Base-by-base conservation (phyloP, 2,888 invertebrate genomes). In the Eretmocerus hayati region DNA sequence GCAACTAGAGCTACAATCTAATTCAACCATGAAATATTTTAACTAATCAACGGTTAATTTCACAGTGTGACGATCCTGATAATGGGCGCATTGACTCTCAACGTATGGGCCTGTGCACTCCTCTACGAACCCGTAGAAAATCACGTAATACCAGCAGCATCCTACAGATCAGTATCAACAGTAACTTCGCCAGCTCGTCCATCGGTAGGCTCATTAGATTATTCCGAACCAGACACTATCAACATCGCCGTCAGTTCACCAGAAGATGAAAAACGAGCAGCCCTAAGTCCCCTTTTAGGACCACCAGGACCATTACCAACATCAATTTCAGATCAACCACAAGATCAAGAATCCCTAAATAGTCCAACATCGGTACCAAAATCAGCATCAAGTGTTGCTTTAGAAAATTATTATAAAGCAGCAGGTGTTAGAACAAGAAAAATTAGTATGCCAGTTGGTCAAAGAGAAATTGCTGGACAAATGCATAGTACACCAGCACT, bases 121-220 rank as follows among this genome's bases (percentile, higher is more conserved):
- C 81, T 90, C 40, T 90, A 90, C 71, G 86, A 90, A 54, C 90
- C 90, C 0, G 90, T 90, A 0, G 85, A 86, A 56, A 81, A 82
- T 57, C 90, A 90, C 63, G 79, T 89, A 82, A 80, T 85, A 19
- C 52, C 52, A 4, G 42, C 30, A 4, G 51, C 46, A 23, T 2
- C 5, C 6, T 20, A 2, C 9, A 33, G 16, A 11, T 44, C 33
- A 20, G 23, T 21, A 18, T 49, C 47, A 23, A 50, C 48, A 21
- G 46, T 43, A 1, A 26, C 48, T n/a, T 48, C 46, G 18, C 50
- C 50, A 2, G n/a, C n/a, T n/a, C n/a, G n/a, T n/a, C n/a, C n/a
- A n/a, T n/a, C n/a, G n/a, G n/a, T n/a, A n/a, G n/a, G n/a, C n/a
- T n/a, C n/a, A n/a, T 22, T 54, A 15, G 45, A 47, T 33, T 49